Percentiles rank a stretch among this genome's conserved stretches.
Conservation (phyloP, 2,888 invertebrate species). For the Rambutsinella grinnellia region DNA sequence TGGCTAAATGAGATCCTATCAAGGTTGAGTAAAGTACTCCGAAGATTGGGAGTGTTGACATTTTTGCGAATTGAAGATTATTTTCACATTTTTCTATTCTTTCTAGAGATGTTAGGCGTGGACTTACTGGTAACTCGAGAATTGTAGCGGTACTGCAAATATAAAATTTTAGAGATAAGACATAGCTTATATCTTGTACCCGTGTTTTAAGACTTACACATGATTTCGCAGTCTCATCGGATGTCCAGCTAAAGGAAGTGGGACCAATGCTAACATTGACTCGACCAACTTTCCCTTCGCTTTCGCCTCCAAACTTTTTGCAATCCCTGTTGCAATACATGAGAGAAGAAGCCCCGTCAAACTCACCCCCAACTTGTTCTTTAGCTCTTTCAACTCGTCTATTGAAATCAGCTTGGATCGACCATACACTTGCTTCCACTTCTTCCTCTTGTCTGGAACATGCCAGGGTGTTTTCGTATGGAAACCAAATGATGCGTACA, state of each 20-base stretch:
- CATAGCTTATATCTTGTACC: neutral
- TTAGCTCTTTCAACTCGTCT: conserved; percentile 15
- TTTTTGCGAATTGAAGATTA: neutral
- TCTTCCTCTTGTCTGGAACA: conserved; percentile 14
- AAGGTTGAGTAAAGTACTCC: neutral
- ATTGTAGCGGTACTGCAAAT: conserved; percentile 17
- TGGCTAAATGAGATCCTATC: conserved; percentile 5
- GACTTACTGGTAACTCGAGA: conserved; percentile 13
- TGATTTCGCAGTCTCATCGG: conserved; percentile 28
- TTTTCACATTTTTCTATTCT: conserved; percentile 15
- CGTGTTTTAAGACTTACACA: conserved; percentile 1
- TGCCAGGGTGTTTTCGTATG: conserved; percentile 11
- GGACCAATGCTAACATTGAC: neutral
- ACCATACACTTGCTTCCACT: conserved; percentile 11
- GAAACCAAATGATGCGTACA: neutral
- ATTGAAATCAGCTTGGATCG: conserved; percentile 19
- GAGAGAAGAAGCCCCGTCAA: conserved; percentile 19
- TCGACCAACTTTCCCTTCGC: neutral
- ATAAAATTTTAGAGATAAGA: neutral
- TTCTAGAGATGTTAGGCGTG: neutral
- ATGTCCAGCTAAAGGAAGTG: conserved; percentile 22
- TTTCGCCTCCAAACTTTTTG: conserved; percentile 2
- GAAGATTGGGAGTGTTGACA: neutral
- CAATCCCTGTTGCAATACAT: conserved; percentile 2
- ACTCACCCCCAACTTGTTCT: conserved; percentile 18